phyloP scores from a whole-genome alignment of 2,797 vertebrate species.

The Serranus cabrilla region DNA sequence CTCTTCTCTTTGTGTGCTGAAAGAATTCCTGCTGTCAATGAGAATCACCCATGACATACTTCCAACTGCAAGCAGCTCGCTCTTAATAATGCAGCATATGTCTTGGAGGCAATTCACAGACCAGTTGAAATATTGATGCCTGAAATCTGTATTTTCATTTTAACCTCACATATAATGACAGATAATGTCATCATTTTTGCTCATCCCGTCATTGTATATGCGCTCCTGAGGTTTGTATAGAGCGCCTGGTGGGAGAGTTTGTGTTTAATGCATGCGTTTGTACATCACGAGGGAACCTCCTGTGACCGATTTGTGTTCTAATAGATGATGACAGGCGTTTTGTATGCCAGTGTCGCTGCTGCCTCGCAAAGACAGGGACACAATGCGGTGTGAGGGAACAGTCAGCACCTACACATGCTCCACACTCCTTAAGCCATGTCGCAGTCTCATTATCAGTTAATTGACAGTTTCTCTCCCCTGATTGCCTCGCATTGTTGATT shows the following conservation, averaged over 20 bases:
- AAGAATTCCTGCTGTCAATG: conserved; percentile 70
- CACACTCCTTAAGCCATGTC: conserved; percentile 46
- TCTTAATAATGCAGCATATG: conserved; percentile 79
- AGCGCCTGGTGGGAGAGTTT: conserved; percentile 17
- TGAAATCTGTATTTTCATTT: conserved; percentile 81
- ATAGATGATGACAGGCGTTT: conserved; percentile 72
- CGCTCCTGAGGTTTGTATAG: neutral
- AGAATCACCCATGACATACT: conserved; percentile 77
- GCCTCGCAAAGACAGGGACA: conserved; percentile 49
- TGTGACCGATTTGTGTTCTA: conserved; percentile 62
- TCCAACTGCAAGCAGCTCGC: conserved; percentile 74
- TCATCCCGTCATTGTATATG: neutral
- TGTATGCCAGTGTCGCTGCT: conserved; percentile 58
- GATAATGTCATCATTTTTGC: conserved; percentile 50
- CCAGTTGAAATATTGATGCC: conserved; percentile 78
- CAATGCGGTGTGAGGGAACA: conserved; percentile 45
- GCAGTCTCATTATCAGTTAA: conserved; percentile 44
- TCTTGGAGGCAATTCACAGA: conserved; percentile 75
- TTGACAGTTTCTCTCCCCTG: conserved; percentile 47
- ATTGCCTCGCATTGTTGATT: conserved; percentile 37
- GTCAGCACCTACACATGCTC: conserved; percentile 59
- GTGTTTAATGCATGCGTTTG: conserved; percentile 34
- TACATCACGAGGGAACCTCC: conserved; percentile 39
- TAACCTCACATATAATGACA: conserved; percentile 47
- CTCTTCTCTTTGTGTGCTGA: conserved; percentile 57